Conservation (phyloP, 35 echinoderm and acorn worm species). For the Eucidaris tribuloides region DNA sequence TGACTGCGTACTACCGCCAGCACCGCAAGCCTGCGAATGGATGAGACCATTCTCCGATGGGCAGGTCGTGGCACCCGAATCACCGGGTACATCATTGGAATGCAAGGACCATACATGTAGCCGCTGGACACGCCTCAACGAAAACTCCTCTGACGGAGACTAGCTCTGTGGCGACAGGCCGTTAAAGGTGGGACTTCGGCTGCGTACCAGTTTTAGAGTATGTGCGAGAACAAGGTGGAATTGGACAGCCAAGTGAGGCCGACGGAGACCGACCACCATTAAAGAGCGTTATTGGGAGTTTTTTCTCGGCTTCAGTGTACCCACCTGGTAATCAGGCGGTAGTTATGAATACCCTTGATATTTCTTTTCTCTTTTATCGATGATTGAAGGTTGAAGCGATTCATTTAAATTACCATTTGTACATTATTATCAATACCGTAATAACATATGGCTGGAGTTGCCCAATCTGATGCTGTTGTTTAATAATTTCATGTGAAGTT, state of each 20-base stretch:
- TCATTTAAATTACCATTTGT: too few species aligned
- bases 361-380: too few species aligned
- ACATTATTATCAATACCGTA: too few species aligned
- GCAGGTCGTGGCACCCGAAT: conserved; percentile 67
- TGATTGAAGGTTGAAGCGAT: too few species aligned
- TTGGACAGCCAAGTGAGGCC: conserved; percentile 49
- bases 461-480: too few species aligned
- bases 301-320: not conserved
- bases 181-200: conserved; percentile 48
- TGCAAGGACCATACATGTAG: conserved; percentile 42
- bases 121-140: conserved; percentile 54
- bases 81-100: conserved; percentile 64
- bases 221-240: conserved; percentile 58
- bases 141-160: conserved; percentile 6
- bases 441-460: too few species aligned
- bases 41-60: conserved; percentile 61
- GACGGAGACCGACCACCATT: conserved; percentile 49
- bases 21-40: conserved; percentile 65
- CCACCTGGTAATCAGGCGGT: too few species aligned
- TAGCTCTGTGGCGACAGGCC: not conserved
- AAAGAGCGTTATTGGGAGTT: conserved; percentile 47
- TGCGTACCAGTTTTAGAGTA: conserved; percentile 60
- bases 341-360: too few species aligned
- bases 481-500: too few species aligned
- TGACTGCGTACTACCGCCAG: conserved; percentile 53